Conservation (phyloP, 2,797 vertebrate species). For the Esox masquinongy region DNA sequence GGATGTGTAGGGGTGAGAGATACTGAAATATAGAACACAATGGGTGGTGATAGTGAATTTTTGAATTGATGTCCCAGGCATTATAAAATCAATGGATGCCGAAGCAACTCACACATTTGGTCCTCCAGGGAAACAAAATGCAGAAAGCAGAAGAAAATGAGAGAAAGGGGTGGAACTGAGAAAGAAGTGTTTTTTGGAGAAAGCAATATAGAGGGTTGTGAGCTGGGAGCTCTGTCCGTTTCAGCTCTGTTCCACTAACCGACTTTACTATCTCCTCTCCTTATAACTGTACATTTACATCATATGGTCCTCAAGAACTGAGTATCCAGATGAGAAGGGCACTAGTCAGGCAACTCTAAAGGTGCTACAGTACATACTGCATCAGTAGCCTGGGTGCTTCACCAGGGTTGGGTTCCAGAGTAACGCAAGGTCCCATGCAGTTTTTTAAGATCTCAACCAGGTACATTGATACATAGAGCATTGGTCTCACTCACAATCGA, state of each 20-base stretch:
- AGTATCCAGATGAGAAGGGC: too few relatives aligned
- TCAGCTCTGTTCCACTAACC: conserved; percentile 76
- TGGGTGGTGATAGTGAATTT: not conserved
- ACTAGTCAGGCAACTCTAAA: too few relatives aligned
- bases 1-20: not conserved
- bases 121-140: not conserved
- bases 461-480: conserved; percentile 65
- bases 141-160: conserved; percentile 28
- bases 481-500: conserved; percentile 48
- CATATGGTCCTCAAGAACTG: not conserved
- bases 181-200: not conserved
- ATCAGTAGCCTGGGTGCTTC: too few relatives aligned
- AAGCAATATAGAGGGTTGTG: conserved; percentile 47
- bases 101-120: not conserved
- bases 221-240: conserved; percentile 52
- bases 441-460: conserved; percentile 5
- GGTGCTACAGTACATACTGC: too few relatives aligned
- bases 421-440: too few relatives aligned
- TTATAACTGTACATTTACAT: conserved; percentile 65
- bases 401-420: too few relatives aligned
- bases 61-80: not conserved
- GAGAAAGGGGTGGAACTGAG: conserved; percentile 24
- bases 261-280: conserved; percentile 77
- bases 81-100: not conserved
- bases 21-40: not conserved